Base-by-base conservation (phyloP, 2,113 vertebrate genomes). In the Daubentonia madagascariensis region DNA sequence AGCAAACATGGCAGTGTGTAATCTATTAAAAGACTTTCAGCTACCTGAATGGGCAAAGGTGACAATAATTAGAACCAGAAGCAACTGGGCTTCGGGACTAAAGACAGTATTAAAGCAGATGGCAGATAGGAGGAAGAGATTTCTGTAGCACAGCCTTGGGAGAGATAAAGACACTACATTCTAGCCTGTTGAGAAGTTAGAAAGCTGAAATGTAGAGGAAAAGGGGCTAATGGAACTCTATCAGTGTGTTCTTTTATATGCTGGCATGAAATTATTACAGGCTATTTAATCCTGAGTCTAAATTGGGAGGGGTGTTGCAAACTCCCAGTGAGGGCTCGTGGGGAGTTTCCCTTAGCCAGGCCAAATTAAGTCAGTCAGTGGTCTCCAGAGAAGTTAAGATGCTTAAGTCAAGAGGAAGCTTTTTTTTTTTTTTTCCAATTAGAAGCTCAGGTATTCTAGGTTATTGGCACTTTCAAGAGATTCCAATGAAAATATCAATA, bases 61-160 rank as follows among this genome's bases (percentile, higher is more conserved):
- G 92, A 63, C 81, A 85, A 81, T 95, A 89, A 93, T 96, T 91
- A 95, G 86, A 78, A 83, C 22, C 68, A 45, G 73, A 85, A 95
- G 73, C 25, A 73, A 68, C n/a, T 78, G 72, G 20, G 86, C 37
- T 83, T 96, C 83, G 95, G 89, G 67, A 96, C 1, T 0, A 95
- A 93, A 73, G 35, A 52, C 6, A 20, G 35, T 67, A 72, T 94
- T 85, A 89, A 91, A 94, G 50, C 94, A 96, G 89, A 85, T 78
- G 97, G 96, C 65, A 81, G 73, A 72, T 18, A 57, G 63, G 37
- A 94, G 50, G 63, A 78, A 92, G 68, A 67, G 88, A 20, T 63
- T 57, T 73, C 52, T 92, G 40, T 59, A 88, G 61, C 43, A 48
- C 13, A 67, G 35, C 67, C 94, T 75, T 85, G 96, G 96, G 97